These are phyloP conservation scores for Pandemis heparana DNA, from an alignment of 2,888 invertebrate genomes.

Conservation along the genomic window DNA sequence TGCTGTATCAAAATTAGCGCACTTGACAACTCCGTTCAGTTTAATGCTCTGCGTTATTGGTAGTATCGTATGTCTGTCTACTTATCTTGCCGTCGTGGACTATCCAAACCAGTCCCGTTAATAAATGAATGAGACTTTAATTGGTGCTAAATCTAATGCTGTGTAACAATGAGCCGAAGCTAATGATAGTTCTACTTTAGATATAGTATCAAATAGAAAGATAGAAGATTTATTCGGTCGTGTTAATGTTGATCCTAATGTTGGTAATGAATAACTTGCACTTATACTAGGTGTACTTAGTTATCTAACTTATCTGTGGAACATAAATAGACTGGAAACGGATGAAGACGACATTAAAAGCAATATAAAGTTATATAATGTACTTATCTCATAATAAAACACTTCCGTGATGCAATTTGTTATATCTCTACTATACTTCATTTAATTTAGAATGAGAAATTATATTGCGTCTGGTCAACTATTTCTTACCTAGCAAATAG, in stretches of 20 bases:
- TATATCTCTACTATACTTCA: too few relatives aligned
- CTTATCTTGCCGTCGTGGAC: constrained; percentile 27
- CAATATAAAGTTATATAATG: too few relatives aligned
- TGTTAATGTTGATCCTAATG: not conserved
- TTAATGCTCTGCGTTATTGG: not conserved
- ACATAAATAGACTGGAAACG: too few relatives aligned
- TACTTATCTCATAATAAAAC: too few relatives aligned
- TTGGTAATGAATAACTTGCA: not conserved
- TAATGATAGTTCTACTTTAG: constrained; percentile 11
- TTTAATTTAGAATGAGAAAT: too few relatives aligned
- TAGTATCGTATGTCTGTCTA: constrained; percentile 32
- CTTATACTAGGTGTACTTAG: not conserved
- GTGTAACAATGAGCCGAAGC: constrained; percentile 21
- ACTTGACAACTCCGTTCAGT: not conserved
- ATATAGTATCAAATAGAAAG: not conserved
- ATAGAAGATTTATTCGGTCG: not conserved
- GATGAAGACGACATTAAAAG: too few relatives aligned
- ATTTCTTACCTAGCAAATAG: too few relatives aligned
- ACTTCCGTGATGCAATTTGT: too few relatives aligned
- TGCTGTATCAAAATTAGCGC: not conserved
- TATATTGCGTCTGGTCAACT: too few relatives aligned
- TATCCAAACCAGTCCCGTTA: constrained; percentile 26
- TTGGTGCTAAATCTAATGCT: constrained; percentile 38
- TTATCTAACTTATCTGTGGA: too few relatives aligned
- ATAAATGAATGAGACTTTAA: constrained; percentile 38